Evolutionary conservation across 2,888 invertebrate species (phyloP), one percentile per base, ranked within the genome.

Genomic region (Cantharis rufa): DNA sequence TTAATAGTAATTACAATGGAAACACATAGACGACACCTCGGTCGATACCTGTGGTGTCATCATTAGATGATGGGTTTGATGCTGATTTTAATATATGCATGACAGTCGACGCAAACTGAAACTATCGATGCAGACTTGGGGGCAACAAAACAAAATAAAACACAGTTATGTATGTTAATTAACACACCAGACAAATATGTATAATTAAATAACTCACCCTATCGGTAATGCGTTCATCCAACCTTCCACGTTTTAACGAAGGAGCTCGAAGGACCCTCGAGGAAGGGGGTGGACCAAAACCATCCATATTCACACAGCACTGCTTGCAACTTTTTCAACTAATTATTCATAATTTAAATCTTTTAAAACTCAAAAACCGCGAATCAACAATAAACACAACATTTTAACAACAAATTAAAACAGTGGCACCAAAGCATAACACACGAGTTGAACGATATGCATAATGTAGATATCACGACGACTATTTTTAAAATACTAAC

Each of bases 221-320:
- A 88, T 94, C 93, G 70, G 92, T 91, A 77, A 94, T 92, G 75
- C 93, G 92, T 82, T 94, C 93, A 85, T 95, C 95, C 86, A 92
- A 92, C 87, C 94, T 94, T 81, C 95, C 95, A 85, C 95, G 91
- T 85, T 95, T 95, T 83, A 95, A 89, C 48, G 92, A 93, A 24
- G 95, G 95, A 83, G 94, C 94, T 81, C 95, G 91, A 79, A 95
- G 90, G 69, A 95, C 92, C 85, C 93, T 93, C 83, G 90, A 90
- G 79, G 90, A 89, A 85, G 90, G 18, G 7, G 66, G 63, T 11
- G 62, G 21, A 64, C 69, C 74, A 71, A 78, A 78, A 18, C 75
- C 75, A 69, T 79, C 79, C 79, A 79, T 72, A 13, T 66, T 21
- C n/a, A 13, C 16, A 16, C 62, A 13, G 11, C 63, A 18, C 63